Base-by-base conservation (phyloP, 2,113 vertebrate genomes). In the Pao palembangensis region DNA sequence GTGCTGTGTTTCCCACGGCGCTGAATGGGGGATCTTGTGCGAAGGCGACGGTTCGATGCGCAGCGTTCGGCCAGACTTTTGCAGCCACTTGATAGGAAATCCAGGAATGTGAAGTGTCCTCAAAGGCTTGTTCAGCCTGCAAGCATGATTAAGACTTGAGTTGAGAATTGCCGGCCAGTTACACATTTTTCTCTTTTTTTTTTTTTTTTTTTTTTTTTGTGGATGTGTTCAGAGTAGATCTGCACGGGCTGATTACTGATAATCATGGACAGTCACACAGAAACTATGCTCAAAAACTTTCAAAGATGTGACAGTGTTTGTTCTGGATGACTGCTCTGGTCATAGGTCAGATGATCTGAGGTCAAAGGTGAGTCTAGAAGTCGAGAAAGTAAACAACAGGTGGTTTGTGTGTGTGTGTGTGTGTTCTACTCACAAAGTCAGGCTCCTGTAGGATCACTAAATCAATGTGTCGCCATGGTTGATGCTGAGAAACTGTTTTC, bases 101-200 rank as follows among this genome's bases (percentile, higher is more conserved):
- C 25, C 50, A 57, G 64, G 73, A 84, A 85, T 80, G 63, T 86
- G 20, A 70, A 81, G 76, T 43, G 74, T 64, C 51, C 54, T 69
- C 63, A 10, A 3, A 54, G 55, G 57, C 42, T 46, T 69, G 34
- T 66, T 55, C 21, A 8, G 55, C 42, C 41, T 62, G 48, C 25
- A 21, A 43, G 61, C 13, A 52, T 67, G 7, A 62, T 59, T 67
- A 67, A 60, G 34, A 55, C 8, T 64, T 43, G 48, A 14, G 44
- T 74, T 54, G 13, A 67, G 58, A 59, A 76, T 65, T 61, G 16
- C 34, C 50, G 19, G 5, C 18, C 43, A n/a, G 10, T 48, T 47
- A 20, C 31, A 38, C 56, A 41, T 65, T 34, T 55, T n/a, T 63
- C 47, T 52, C 10, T 38, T 0, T 4, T 18, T 28, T 46, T 44